Evolutionary conservation across 2,113 vertebrate species (phyloP).

Genomic region (Pomatostomus ruficeps): DNA sequence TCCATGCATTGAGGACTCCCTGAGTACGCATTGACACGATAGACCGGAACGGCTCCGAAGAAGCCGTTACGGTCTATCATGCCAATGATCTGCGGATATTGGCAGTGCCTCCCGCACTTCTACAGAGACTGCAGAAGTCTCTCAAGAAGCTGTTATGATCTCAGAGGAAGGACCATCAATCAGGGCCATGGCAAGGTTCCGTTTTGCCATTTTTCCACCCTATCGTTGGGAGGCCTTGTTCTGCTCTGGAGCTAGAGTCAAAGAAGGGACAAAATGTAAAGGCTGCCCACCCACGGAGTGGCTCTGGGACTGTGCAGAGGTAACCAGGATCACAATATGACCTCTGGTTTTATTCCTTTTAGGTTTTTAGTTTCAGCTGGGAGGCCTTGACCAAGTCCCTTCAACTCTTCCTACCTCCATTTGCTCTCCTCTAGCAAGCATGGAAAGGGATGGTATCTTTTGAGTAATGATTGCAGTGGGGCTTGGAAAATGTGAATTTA

Average conservation of each 20-base stretch:
- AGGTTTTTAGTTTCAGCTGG: not conserved
- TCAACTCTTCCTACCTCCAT: not conserved
- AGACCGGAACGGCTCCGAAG: constrained; percentile 78
- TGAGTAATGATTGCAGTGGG: not conserved
- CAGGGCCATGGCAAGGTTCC: not conserved
- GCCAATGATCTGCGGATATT: constrained; percentile 80
- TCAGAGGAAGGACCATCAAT: constrained; percentile 36
- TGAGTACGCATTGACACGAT: constrained; percentile 77
- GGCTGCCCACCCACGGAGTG: accelerated
- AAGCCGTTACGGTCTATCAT: constrained; percentile 78
- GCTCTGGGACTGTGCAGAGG: not conserved
- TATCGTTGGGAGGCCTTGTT: not conserved
- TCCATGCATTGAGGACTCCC: constrained; percentile 80
- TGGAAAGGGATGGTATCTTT: not conserved
- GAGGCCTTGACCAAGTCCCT: not conserved
- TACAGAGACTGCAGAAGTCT: constrained; percentile 64
- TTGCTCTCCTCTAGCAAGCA: not conserved
- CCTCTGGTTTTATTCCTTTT: not conserved
- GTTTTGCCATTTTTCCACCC: constrained; percentile 16
- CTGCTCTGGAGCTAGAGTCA: not conserved
- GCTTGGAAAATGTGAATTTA: not conserved
- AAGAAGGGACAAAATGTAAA: not conserved
- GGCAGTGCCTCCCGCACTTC: constrained; percentile 74
- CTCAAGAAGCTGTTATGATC: constrained; percentile 63
- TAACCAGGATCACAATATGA: not conserved